Conservation (phyloP, 2,113 vertebrate genomes). For the Prochilodus magdalenae region DNA sequence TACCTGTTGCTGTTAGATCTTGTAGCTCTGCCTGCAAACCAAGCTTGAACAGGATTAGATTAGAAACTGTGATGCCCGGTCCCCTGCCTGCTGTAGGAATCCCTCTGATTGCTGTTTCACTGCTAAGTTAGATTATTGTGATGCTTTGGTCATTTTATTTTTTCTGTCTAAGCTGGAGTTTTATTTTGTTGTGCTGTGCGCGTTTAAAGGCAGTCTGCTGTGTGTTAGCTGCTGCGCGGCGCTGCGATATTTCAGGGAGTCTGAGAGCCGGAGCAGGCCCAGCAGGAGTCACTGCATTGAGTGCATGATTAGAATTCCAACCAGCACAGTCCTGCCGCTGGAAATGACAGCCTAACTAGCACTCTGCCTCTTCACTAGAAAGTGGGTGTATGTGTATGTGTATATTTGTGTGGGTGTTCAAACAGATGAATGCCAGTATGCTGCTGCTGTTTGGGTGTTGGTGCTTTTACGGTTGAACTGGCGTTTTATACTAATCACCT, state of each 20-base stretch:
- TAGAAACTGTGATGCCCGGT: constrained; percentile 31
- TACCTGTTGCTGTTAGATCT: neutral
- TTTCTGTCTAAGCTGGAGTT: neutral
- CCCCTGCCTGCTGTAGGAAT: no score
- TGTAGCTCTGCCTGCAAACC: neutral
- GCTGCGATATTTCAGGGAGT: neutral
- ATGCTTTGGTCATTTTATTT: neutral
- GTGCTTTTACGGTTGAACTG: neutral
- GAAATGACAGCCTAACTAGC: constrained; percentile 42
- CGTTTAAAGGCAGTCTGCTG: neutral
- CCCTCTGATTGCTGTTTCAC: no score
- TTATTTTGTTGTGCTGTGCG: neutral
- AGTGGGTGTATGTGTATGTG: constrained; percentile 1
- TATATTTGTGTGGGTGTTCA: constrained; percentile 14
- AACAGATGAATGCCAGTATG: neutral
- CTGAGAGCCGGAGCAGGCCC: constrained; percentile 21
- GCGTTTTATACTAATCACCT: neutral
- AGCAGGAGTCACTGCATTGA: constrained; percentile 48
- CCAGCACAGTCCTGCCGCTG: constrained; percentile 28
- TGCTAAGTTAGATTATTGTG: no score
- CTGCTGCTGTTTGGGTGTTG: neutral
- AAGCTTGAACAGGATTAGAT: neutral
- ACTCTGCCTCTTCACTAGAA: constrained; percentile 15
- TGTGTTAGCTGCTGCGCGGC: neutral
- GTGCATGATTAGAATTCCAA: constrained; percentile 49